phyloP scores from a whole-genome alignment of 2,888 invertebrate species.

The Timandra comae region DNA sequence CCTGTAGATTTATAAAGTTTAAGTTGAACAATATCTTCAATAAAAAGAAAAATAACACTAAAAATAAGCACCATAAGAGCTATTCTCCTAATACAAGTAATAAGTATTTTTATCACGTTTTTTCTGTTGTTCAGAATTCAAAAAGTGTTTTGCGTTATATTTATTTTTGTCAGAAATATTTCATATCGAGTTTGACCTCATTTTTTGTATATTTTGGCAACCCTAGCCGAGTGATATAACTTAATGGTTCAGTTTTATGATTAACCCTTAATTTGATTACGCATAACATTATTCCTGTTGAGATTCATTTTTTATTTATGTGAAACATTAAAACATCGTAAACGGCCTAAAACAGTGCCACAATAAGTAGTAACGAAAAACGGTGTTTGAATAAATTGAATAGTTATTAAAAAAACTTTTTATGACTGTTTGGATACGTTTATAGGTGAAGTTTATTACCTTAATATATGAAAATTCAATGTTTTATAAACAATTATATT shows the following conservation, averaged over 20 bases:
- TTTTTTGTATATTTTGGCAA: conserved; percentile 7
- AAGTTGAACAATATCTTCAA: no score
- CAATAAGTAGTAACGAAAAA: conserved; percentile 29
- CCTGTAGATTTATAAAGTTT: no score
- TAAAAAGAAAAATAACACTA: no score
- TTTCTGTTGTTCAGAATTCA: no score
- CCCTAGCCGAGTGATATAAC: conserved; percentile 5
- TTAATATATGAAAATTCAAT: conserved; percentile 27
- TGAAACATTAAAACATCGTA: conserved; percentile 37
- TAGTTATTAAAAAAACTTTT: conserved; percentile 34
- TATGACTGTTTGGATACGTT: conserved; percentile 37
- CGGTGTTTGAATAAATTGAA: conserved; percentile 29
- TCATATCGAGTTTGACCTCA: no score
- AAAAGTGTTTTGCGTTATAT: no score
- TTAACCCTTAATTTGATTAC: conserved; percentile 42
- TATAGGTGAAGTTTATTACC: conserved; percentile 38
- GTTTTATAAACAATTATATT: conserved; percentile 23
- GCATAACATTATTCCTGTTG: conserved; percentile 37
- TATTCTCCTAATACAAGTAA: no score
- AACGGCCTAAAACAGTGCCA: conserved; percentile 20
- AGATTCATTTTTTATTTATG: conserved; percentile 39
- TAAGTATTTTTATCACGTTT: no score
- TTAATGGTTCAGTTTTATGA: conserved; percentile 37
- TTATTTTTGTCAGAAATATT: no score
- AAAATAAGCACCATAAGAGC: no score